phyloP scores from a whole-genome alignment of 2,888 invertebrate genomes.

The Drosophila sordidula region DNA sequence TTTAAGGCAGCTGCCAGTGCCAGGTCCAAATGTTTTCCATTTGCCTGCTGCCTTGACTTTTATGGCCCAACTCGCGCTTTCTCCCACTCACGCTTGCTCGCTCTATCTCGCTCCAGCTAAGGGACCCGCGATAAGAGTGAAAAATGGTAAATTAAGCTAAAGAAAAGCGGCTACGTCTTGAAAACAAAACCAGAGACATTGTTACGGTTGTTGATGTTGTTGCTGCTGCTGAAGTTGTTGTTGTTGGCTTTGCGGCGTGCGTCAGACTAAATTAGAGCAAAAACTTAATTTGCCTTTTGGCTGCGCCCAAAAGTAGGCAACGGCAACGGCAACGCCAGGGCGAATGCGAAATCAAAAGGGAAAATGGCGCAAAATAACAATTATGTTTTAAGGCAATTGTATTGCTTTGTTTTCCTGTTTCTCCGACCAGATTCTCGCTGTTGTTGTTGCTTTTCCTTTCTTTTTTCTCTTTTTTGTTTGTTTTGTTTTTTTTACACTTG shows the following conservation, averaged over 20 bases:
- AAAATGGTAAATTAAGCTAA: slow-evolving; percentile 80
- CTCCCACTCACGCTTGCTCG: background rate
- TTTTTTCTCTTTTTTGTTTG: slow-evolving; percentile 39
- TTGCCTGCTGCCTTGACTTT: slow-evolving; percentile 67
- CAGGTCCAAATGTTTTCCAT: slow-evolving; percentile 60
- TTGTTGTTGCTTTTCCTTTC: slow-evolving; percentile 34
- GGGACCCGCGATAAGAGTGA: slow-evolving; percentile 74
- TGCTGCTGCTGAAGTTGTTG: slow-evolving; percentile 26
- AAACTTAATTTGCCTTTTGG: slow-evolving; percentile 80
- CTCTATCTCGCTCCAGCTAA: slow-evolving; percentile 23
- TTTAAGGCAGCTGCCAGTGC: slow-evolving; percentile 65
- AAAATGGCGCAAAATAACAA: slow-evolving; percentile 79
- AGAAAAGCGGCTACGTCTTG: slow-evolving; percentile 57
- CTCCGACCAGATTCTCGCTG: slow-evolving; percentile 16
- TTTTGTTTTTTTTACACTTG: slow-evolving; percentile 62
- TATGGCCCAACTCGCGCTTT: slow-evolving; percentile 52
- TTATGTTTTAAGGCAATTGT: slow-evolving; percentile 82
- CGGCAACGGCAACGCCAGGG: slow-evolving; percentile 36
- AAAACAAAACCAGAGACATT: slow-evolving; percentile 57
- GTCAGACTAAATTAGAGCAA: slow-evolving; percentile 81
- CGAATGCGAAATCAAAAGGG: slow-evolving; percentile 66
- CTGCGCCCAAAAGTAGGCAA: slow-evolving; percentile 71
- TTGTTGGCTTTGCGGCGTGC: slow-evolving; percentile 47
- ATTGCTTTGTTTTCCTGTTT: slow-evolving; percentile 65
- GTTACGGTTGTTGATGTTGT: slow-evolving; percentile 48